A percentile compares a stretch with the other conserved stretches of the same genome.
phyloP scores from a whole-genome alignment of 2,888 invertebrate species.

The Macrosoma leucophasiata region DNA sequence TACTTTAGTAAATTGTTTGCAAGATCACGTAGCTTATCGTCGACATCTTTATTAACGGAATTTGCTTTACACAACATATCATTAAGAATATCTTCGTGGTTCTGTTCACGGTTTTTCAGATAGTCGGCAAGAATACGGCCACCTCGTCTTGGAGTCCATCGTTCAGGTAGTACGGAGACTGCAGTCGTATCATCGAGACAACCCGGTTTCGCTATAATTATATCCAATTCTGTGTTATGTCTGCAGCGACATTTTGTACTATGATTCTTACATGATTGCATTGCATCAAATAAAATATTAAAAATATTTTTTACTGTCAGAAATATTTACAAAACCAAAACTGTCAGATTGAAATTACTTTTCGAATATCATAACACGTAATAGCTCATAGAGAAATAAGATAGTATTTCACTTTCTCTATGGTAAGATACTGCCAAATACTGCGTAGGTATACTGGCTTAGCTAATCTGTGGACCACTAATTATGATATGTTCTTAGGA shows the following conservation, averaged over 20 bases:
- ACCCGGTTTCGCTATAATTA: slow-evolving; percentile 33
- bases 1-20: slow-evolving; percentile 40
- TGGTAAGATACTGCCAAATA: too few relatives aligned
- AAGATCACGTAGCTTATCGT: slow-evolving; percentile 40
- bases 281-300: background rate
- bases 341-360: background rate
- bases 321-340: slow-evolving; percentile 1
- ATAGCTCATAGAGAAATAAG: slow-evolving; percentile 6
- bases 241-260: slow-evolving; percentile 10
- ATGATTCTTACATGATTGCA: slow-evolving; percentile 2
- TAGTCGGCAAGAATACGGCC: slow-evolving; percentile 48
- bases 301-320: too few relatives aligned
- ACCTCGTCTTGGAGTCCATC: slow-evolving; percentile 45
- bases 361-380: slow-evolving; percentile 1
- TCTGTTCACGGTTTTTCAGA: slow-evolving; percentile 40
- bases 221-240: slow-evolving; percentile 14
- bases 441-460: too few relatives aligned
- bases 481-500: too few relatives aligned
- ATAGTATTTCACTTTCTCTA: too few relatives aligned
- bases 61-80: slow-evolving; percentile 34
- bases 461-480: too few relatives aligned
- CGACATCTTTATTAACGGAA: slow-evolving; percentile 37
- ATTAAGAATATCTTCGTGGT: slow-evolving; percentile 34
- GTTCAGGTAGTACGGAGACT: slow-evolving; percentile 47
- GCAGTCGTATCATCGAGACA: slow-evolving; percentile 48